Evolutionary conservation across 2,888 invertebrate species (phyloP), one percentile per base, ranked within the genome.

Genomic region (Eumerus sabulonum): DNA sequence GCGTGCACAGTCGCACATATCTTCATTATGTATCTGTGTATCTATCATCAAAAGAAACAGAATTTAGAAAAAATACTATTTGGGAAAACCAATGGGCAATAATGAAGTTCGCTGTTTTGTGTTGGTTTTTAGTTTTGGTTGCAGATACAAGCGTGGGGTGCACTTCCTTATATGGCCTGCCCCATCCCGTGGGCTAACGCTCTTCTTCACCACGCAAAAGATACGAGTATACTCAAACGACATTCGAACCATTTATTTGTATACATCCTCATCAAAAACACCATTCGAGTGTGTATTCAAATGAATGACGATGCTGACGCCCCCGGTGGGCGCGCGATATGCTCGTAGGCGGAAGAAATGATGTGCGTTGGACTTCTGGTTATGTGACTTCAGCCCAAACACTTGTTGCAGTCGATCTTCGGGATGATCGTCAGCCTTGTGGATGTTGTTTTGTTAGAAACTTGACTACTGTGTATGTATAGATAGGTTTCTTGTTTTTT

Each of bases 121-220:
- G n/a, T 66, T 57, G 12, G 44, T 38, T 67, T 68, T 51, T 67
- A 50, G 68, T 11, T 68, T 51, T 67, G 56, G 68, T 11, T 47
- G 18, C 40, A 53, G 45, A 45, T 56, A 67, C 27, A 2, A 2
- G 27, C 68, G 74, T 74, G 74, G 76, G 74, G 63, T 40, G 38
- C 40, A 48, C 16, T 45, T 42, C 38, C 14, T 45, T 67, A 63
- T 59, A 60, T 60, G 47, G 27, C 3, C n/a, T 40, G 11, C 11
- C 13, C 7, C 16, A 48, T 40, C 27, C 47, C 19, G 74, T 74
- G 57, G 74, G 74, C 56, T 68, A 67, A 56, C 17, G 57, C 35
- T 59, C 73, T 60, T 74, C 73, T 74, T 67, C 45, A n/a, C 54
- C 53, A 66, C 67, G 54, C 66, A 67, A 12, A 54, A 53, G 45